phyloP scores from a whole-genome alignment of 2,113 vertebrate genomes.

The Ptychochromis oligacanthus region DNA sequence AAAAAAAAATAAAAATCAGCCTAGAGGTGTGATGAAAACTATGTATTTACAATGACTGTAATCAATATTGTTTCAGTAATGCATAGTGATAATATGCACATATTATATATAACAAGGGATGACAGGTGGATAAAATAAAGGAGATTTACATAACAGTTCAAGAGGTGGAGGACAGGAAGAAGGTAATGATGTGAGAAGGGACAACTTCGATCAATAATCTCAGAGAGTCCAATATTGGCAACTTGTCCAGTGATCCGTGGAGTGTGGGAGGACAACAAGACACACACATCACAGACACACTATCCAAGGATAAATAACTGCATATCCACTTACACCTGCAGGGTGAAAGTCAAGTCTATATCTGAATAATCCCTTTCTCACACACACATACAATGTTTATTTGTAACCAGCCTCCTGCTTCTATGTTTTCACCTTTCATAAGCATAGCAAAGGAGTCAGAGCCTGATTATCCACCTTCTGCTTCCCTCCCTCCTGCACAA shows the following conservation, averaged over 20 bases:
- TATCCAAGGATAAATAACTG: not conserved
- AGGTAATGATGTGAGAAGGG: not conserved
- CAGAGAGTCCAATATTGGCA: not conserved
- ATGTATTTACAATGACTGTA: too few relatives aligned
- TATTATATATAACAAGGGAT: accelerated
- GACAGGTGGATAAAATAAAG: not conserved
- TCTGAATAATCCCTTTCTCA: not conserved
- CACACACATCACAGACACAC: not conserved
- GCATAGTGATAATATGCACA: too few relatives aligned
- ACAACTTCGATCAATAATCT: not conserved
- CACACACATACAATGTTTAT: not conserved
- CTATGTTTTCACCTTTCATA: not conserved
- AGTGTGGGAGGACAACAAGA: not conserved
- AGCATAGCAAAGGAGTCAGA: not conserved
- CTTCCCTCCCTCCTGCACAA: not conserved
- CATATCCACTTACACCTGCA: not conserved
- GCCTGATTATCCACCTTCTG: not conserved
- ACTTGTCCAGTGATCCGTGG: not conserved
- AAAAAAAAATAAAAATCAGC: too few relatives aligned
- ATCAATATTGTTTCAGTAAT: too few relatives aligned
- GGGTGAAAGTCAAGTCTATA: not conserved
- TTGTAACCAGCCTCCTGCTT: not conserved
- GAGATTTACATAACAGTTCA: not conserved
- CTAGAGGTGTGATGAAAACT: too few relatives aligned
- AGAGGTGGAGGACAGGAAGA: not conserved